These are phyloP conservation scores for Rhaphigaster nebulosa DNA, from an alignment of 2,888 invertebrate species.

Conservation along the genomic window DNA sequence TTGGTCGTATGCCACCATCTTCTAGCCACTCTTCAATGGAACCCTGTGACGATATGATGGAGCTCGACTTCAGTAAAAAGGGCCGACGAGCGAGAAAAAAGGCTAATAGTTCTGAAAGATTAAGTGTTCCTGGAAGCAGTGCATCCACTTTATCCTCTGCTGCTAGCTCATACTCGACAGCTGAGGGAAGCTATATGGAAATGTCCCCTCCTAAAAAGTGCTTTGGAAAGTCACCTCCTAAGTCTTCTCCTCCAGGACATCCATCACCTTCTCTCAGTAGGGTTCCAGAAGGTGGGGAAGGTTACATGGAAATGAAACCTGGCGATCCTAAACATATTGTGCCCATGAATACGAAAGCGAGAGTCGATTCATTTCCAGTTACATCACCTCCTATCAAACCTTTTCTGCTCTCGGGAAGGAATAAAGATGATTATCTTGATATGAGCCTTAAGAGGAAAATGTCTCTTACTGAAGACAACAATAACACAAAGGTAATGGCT, in stretches of 20 bases:
- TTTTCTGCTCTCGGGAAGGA: conserved; percentile 55
- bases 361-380: conserved; percentile 65
- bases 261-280: conserved; percentile 66
- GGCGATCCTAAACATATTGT: conserved; percentile 66
- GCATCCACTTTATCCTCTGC: conserved; percentile 64
- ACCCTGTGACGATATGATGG: conserved; percentile 85
- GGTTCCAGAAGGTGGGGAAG: conserved; percentile 66
- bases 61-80: conserved; percentile 77
- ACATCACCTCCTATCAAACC: conserved; percentile 64
- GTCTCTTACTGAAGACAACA: conserved; percentile 65
- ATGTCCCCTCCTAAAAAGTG: conserved; percentile 66
- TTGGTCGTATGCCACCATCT: conserved; percentile 69
- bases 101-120: conserved; percentile 63
- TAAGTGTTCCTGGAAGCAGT: conserved; percentile 64
- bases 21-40: conserved; percentile 70
- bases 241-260: conserved; percentile 64
- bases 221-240: conserved; percentile 62
- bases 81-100: conserved; percentile 64
- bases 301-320: conserved; percentile 71
- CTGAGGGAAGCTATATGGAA: conserved; percentile 66
- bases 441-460: conserved; percentile 68
- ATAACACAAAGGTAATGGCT: conserved; percentile 65
- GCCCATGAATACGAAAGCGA: conserved; percentile 65
- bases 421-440: conserved; percentile 68
- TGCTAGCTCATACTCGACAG: conserved; percentile 65